These are phyloP conservation scores for Notodonta dromedarius DNA, from an alignment of 2,888 invertebrate species.

Conservation along the genomic window DNA sequence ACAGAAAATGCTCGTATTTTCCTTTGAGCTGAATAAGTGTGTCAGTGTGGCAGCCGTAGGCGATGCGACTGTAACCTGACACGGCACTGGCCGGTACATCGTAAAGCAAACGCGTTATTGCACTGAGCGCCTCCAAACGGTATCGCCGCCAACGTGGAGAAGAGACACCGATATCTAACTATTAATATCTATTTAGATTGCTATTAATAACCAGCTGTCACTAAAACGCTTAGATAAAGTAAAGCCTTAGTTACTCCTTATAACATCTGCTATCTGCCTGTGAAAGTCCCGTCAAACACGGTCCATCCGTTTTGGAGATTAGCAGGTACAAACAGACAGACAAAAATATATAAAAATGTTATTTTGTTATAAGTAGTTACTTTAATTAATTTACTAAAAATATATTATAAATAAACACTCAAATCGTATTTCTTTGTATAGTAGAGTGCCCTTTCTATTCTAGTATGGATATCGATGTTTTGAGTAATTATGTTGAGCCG, in stretches of 20 bases:
- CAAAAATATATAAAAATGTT: not conserved
- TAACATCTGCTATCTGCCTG: no score
- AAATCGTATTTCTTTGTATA: no score
- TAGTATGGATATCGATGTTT: no score
- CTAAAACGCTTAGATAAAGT: no score
- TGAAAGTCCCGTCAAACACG: not conserved
- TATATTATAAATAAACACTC: no score
- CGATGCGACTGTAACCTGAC: constrained; percentile 5
- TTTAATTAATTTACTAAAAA: no score
- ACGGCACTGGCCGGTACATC: constrained; percentile 1
- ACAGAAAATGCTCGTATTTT: constrained; percentile 1
- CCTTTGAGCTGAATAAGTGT: not conserved
- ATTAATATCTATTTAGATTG: not conserved
- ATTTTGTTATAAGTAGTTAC: no score
- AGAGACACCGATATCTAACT: not conserved
- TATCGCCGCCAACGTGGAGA: constrained; percentile 4
- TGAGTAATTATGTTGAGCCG: no score
- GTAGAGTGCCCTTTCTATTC: no score
- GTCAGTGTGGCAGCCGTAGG: constrained; percentile 7
- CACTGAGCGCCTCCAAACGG: not conserved
- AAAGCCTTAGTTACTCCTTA: no score
- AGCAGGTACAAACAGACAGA: not conserved
- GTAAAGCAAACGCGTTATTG: constrained; percentile 8
- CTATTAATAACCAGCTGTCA: not conserved
- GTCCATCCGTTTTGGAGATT: no score